Percentiles rank a stretch among this genome's conserved stretches.
phyloP scores from a whole-genome alignment of 2,797 vertebrate genomes.

The Gouania willdenowi region DNA sequence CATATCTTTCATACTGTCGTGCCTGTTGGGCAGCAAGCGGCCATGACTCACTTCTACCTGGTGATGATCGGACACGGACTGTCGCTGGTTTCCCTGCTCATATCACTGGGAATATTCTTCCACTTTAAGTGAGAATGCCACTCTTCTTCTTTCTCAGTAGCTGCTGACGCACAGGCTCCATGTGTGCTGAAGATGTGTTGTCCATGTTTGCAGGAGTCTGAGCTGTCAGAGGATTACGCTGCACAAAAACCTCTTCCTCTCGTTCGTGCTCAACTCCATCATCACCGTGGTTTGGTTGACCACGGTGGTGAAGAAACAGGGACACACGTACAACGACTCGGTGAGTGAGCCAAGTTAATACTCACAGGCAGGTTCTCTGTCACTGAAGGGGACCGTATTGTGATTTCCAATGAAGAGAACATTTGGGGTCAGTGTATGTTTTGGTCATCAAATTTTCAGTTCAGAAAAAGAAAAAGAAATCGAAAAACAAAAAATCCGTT shows the following conservation, averaged over 20 bases:
- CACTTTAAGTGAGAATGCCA: constrained; percentile 92
- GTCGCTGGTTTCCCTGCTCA: constrained; percentile 87
- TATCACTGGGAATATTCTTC: constrained; percentile 94
- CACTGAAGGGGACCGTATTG: too few relatives aligned
- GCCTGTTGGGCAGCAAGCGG: constrained; percentile 67
- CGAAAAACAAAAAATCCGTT: too few relatives aligned
- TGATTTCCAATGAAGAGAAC: too few relatives aligned
- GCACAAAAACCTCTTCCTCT: constrained; percentile 97
- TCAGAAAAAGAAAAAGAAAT: too few relatives aligned
- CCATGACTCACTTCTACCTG: constrained; percentile 90
- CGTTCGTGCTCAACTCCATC: constrained; percentile 90
- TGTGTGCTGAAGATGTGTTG: not conserved
- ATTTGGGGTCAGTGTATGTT: too few relatives aligned
- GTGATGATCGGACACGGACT: constrained; percentile 91
- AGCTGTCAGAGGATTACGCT: constrained; percentile 97
- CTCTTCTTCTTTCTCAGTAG: too few relatives aligned
- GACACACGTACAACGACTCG: constrained; percentile 78
- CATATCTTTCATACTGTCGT: too few relatives aligned
- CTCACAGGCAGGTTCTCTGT: too few relatives aligned
- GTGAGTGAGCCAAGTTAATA: constrained; percentile 72
- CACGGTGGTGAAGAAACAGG: constrained; percentile 80
- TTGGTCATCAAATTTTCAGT: too few relatives aligned
- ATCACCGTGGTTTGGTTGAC: constrained; percentile 87
- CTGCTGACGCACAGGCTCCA: too few relatives aligned
- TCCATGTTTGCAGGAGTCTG: constrained; percentile 80